Base-by-base conservation (phyloP, 2,113 vertebrate species). In the Sceloporus undulatus region DNA sequence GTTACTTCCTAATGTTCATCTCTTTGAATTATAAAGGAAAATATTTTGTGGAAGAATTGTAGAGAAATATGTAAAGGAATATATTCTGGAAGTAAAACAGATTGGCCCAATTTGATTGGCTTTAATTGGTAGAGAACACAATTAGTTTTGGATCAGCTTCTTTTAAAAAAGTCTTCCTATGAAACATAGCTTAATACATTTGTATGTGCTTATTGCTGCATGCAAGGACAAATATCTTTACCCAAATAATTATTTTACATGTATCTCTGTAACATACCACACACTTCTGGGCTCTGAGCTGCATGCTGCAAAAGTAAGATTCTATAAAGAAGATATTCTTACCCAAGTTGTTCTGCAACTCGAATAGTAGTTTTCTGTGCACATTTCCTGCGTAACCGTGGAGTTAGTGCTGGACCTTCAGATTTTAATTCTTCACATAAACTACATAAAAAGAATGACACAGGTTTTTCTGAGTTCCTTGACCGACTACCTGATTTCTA, bases 321-420 rank as follows among this genome's bases (percentile, higher is more conserved):
- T 82, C 48, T 10, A 1, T 0, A 0, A 0, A 48, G 70, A 3
- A 1, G 42, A 82, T 25, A 86, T 70, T 19, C 90, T 95, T 94
- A 97, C 97, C 93, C 85, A 70, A 99, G 88, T 89, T 99, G 98
- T 66, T 97, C 94, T 92, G 93, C 95, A 94, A 98, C 98, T 70
- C 92, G 97, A 29, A 89, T 91, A 0, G 94, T 94, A 89, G 98
- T 97, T 89, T 94, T 90, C 89, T 91, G 94, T 3, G 95, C 96
- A 18, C 97, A 98, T 38, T 92, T 96, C 88, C 98, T 98, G 66
- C 74, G 96, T 6, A 95, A 96, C 25, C 94, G 96, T 79, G 90
- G 96, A 0, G 96, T 96, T 84, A 73, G 1, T 0, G 10, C 1
- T 19, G 0, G 40, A 42, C 56, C 92, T 40, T 65, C 90, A 1